A percentile compares a stretch with the other conserved stretches of the same genome.
Conservation (phyloP, 2,797 vertebrate species). For the Leptoclinus maculatus region DNA sequence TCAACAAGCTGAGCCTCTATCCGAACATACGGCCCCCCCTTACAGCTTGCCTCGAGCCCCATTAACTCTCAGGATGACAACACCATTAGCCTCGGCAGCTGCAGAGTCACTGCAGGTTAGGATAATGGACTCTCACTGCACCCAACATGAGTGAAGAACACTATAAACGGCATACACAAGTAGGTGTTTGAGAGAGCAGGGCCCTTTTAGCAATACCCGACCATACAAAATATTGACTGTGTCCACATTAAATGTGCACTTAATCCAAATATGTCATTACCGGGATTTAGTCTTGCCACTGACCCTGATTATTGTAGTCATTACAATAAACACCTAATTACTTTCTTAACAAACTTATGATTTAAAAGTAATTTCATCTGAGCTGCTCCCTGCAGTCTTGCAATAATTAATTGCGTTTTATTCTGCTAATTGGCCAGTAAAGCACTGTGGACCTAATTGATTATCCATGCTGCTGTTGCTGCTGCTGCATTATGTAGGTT, state of each 20-base stretch:
- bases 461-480: background rate
- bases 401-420: constrained; percentile 10
- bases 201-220: background rate
- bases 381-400: background rate
- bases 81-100: constrained; percentile 31
- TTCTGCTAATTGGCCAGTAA: constrained; percentile 4
- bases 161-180: constrained; percentile 8
- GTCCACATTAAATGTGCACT: constrained; percentile 7
- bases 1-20: constrained; percentile 10
- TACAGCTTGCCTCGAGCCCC: constrained; percentile 22
- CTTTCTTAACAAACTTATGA: background rate
- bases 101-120: constrained; percentile 27
- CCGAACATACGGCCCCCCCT: constrained; percentile 14
- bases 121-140: constrained; percentile 33
- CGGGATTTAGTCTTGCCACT: background rate
- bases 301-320: background rate
- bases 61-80: constrained; percentile 34
- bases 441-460: background rate
- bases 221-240: constrained; percentile 1
- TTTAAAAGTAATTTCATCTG: background rate
- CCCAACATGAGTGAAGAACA: constrained; percentile 17
- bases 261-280: constrained; percentile 5
- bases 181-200: constrained; percentile 6
- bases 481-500: background rate
- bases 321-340: background rate